A percentile compares a stretch with the other conserved stretches of the same genome.
These are phyloP conservation scores for Pimephales promelas DNA, from an alignment of 2,113 vertebrate species.

Conservation along the genomic window DNA sequence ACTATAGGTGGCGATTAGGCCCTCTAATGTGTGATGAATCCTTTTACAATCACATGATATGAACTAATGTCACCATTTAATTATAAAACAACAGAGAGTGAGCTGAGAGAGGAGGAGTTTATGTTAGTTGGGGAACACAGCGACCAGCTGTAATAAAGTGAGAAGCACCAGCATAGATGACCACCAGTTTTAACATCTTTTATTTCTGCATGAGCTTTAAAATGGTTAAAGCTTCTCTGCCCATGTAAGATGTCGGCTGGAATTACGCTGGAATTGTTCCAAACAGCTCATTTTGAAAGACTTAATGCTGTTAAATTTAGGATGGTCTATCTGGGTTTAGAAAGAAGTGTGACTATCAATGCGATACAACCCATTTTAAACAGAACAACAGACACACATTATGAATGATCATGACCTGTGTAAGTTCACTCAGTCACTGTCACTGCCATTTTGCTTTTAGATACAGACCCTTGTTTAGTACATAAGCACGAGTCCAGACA, in stretches of 20 bases:
- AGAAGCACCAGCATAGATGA: constrained; percentile 82
- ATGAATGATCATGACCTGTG: neutral
- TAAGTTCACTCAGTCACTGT: neutral
- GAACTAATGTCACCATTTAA: constrained; percentile 88
- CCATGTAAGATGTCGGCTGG: neutral
- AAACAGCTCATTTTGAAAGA: neutral
- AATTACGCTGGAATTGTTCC: neutral
- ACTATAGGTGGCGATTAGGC: constrained; percentile 88
- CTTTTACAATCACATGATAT: constrained; percentile 86
- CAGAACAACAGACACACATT: neutral
- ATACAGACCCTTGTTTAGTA: neutral
- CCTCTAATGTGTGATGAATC: constrained; percentile 82
- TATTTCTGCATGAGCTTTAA: neutral
- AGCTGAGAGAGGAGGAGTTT: constrained; percentile 55
- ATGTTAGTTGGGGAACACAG: constrained; percentile 49
- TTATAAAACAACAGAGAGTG: constrained; percentile 84
- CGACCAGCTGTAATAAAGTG: constrained; percentile 67
- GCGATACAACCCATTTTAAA: neutral
- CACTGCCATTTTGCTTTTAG: neutral
- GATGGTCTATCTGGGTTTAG: constrained; percentile 53
- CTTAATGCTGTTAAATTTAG: constrained; percentile 64
- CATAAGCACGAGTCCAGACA: neutral
- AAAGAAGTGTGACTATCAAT: neutral
- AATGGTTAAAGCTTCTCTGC: neutral
- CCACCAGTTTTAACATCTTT: constrained; percentile 77